Base-by-base conservation (phyloP, 2,113 vertebrate genomes). In the Ochotona curzoniae region DNA sequence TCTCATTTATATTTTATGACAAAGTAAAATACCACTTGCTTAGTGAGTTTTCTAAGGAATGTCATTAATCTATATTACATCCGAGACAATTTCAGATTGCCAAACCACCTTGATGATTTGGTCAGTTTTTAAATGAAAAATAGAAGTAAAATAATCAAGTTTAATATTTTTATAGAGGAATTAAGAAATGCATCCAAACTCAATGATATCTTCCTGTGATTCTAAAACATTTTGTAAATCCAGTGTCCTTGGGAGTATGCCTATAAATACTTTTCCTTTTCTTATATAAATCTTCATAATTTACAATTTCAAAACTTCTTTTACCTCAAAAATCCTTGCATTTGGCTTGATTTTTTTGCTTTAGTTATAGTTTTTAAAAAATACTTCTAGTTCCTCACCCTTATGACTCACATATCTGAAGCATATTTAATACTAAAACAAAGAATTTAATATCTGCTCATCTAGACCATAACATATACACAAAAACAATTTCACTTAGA, bases 331-430 rank as follows among this genome's bases (percentile, higher is more conserved):
- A 79, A n/a, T 10, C 10, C 47, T 25, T 69, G n/a, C 47, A 28
- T 44, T 87, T 54, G 38, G 15, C 17, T 44, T 49, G 71, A 76
- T 64, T 44, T 71, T 23, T 47, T 93, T 64, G 20, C 18, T 90
- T 81, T 78, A 60, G 32, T 78, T 87, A 44, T 91, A 11, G 13
- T 83, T 83, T 93, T 47, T 73, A 76, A 73, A 49, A 91, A 82
- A 57, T 81, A 75, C 87, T 82, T 90, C 70, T 64, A 54, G 10
- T 82, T 90, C 13, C 5, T 95, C 64, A 49, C 18, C 15, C 1
- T 83, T 66, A 44, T 67, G 69, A 83, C 21, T 70, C 10, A 63
- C 38, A 60, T 83, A 47, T 44, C 32, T 90, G 64, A 83, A 76
- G 38, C 25, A 69, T 2, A 28, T 67, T 32, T 51, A 10, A 84